Evolutionary conservation across 2,888 invertebrate species (phyloP), one percentile per base, ranked within the genome.

Genomic region (Mythimna vitellina): DNA sequence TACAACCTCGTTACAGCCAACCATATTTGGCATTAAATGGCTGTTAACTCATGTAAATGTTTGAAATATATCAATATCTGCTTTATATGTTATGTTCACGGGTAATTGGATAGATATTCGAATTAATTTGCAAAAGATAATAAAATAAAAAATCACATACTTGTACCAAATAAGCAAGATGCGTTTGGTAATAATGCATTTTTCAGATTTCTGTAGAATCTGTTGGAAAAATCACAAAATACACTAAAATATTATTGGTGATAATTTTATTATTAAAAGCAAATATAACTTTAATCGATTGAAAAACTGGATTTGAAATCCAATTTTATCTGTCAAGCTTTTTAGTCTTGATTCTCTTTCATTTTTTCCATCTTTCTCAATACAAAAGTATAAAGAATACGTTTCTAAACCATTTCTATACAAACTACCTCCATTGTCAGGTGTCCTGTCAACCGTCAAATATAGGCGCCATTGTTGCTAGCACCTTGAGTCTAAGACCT

Each of bases 401-500:
- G 32, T 76, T 76, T 60, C 42, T 17, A 25, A 77, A 69, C 57
- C 58, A 51, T 53, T 65, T 66, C 38, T 58, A 49, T 66, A 65
- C 66, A 60, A 76, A 70, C 65, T 63, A 65, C 32, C 62, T 67
- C 67, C 63, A 76, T 81, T 85, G 83, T 85, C 62, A 65, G 22
- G 61, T 62, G 73, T 67, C 69, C 76, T 80, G 80, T 85, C 83
- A 84, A 75, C 70, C 85, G 80, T 85, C 79, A 83, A 81, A 75
- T 73, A 60, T 68, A 53, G 73, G 74, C 61, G 46, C 74, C 57
- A 85, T 84, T 85, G 85, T 85, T 73, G 25, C 32, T 20, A 58
- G 0, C 64, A 65, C 78, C 78, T 73, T 81, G 73, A 53, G 32
- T 63, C 57, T 57, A 65, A 73, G 62, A 51, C 46, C 65, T 78